Percentiles rank a stretch among this genome's conserved stretches.
Conservation (phyloP, 2,113 vertebrate species). For the Eurypyga helias region DNA sequence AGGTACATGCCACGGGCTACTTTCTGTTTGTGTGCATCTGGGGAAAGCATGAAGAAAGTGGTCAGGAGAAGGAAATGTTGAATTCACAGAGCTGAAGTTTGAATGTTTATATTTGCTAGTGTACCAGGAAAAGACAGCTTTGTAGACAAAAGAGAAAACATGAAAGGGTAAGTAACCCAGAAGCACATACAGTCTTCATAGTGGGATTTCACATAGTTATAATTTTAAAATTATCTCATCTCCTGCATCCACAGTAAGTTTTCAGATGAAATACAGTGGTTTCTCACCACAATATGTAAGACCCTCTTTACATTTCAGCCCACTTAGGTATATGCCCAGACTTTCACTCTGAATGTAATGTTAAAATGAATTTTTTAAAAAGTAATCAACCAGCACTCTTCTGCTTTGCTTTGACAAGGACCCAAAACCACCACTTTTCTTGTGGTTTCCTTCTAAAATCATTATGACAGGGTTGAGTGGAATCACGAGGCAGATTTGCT, state of each 20-base stretch:
- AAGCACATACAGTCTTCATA: not conserved
- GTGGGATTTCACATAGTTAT: not conserved
- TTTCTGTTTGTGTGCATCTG: not conserved
- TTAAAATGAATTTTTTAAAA: constrained; percentile 4
- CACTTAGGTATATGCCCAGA: not conserved
- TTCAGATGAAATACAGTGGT: not conserved
- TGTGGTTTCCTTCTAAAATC: constrained; percentile 68
- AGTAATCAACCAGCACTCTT: not conserved
- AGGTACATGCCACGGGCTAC: not conserved
- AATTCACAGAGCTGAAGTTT: not conserved
- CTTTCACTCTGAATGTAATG: constrained; percentile 1
- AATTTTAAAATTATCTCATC: not conserved
- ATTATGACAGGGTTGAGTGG: constrained; percentile 52
- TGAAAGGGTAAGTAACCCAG: not conserved
- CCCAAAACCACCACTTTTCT: constrained; percentile 49
- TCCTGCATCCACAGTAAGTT: not conserved
- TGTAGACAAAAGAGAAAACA: not conserved
- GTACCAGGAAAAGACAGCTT: not conserved
- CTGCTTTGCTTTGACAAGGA: constrained; percentile 29
- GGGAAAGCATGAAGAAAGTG: not conserved
- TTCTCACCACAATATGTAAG: constrained; percentile 1
- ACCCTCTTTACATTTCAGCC: constrained; percentile 2
- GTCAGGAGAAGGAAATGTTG: not conserved
- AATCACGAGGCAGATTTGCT: constrained; percentile 58
- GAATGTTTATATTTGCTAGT: not conserved